A percentile compares a stretch with the other conserved stretches of the same genome.
Conservation (phyloP, 2,797 vertebrate species). For the Brachyalestes nurse region DNA sequence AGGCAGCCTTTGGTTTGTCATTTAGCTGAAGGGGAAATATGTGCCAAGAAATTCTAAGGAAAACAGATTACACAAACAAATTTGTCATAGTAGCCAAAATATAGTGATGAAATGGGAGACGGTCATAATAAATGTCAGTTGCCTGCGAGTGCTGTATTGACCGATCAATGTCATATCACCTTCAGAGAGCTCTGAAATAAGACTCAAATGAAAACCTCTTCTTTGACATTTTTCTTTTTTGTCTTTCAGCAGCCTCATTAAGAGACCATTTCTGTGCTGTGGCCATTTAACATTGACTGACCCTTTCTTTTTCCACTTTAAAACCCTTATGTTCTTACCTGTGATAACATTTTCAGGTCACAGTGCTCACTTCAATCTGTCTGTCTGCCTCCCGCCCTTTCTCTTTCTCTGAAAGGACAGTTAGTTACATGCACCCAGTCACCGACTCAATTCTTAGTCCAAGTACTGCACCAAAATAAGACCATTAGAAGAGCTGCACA, state of each 20-base stretch:
- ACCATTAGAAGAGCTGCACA: background rate
- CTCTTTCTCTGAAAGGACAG: background rate
- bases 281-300: conserved; percentile 20
- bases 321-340: conserved; percentile 1
- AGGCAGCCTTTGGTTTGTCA: conserved; percentile 41
- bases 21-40: conserved; percentile 41
- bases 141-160: conserved; percentile 25
- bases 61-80: conserved; percentile 40
- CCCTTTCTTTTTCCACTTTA: conserved; percentile 25
- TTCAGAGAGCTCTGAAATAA: conserved; percentile 32
- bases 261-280: conserved; percentile 11
- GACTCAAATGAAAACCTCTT: background rate
- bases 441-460: background rate
- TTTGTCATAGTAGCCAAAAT: conserved; percentile 32
- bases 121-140: conserved; percentile 1
- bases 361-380: background rate
- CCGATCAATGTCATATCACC: conserved; percentile 47
- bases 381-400: background rate
- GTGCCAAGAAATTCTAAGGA: conserved; percentile 35
- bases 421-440: background rate
- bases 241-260: conserved; percentile 7
- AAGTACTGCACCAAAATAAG: background rate
- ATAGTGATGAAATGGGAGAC: conserved; percentile 12
- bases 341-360: conserved; percentile 8
- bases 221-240: conserved; percentile 9